Base-by-base conservation (phyloP, 1,140 invertebrate genomes). In the Batillaria attramentaria region DNA sequence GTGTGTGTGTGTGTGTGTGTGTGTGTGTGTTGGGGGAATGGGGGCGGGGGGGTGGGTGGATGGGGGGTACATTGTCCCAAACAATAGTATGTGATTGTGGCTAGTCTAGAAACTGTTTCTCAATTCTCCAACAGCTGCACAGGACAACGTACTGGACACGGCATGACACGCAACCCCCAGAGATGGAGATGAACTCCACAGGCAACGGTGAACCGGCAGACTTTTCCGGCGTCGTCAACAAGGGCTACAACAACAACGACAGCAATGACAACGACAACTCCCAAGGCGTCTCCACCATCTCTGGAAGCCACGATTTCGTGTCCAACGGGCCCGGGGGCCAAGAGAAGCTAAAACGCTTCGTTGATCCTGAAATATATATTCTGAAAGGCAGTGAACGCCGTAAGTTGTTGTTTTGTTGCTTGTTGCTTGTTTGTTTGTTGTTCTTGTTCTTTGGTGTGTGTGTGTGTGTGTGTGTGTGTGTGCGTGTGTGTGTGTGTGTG, bases 61-160 rank as follows among this genome's bases (percentile, higher is more conserved):
- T n/a, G n/a, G n/a, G n/a, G n/a, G n/a, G n/a, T n/a, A n/a, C n/a
- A 13, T 33, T 35, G 6, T 20, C 0, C n/a, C n/a, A n/a, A n/a
- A n/a, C n/a, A n/a, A n/a, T n/a, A n/a, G n/a, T n/a, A n/a, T n/a
- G n/a, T n/a, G n/a, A n/a, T n/a, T n/a, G n/a, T n/a, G n/a, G n/a
- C n/a, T n/a, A n/a, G n/a, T n/a, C n/a, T n/a, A n/a, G n/a, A n/a
- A n/a, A n/a, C n/a, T 60, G 62, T 39, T 35, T n/a, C 42, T 66
- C 20, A 42, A 10, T 78, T 1, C 72, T 28, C 28, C 50, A 75
- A 35, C 75, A 86, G 85, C 46, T 87, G 5, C 37, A 74, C n/a
- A 50, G 85, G 33, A 88, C 87, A 16, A 88, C 87, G 20, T 87
- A 74, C 78, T 86, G 84, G 85, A 87, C 85, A 16, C 78, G 85